Evolutionary conservation across 1,140 invertebrate genomes (phyloP).

Genomic region (Brachionus rubens): DNA sequence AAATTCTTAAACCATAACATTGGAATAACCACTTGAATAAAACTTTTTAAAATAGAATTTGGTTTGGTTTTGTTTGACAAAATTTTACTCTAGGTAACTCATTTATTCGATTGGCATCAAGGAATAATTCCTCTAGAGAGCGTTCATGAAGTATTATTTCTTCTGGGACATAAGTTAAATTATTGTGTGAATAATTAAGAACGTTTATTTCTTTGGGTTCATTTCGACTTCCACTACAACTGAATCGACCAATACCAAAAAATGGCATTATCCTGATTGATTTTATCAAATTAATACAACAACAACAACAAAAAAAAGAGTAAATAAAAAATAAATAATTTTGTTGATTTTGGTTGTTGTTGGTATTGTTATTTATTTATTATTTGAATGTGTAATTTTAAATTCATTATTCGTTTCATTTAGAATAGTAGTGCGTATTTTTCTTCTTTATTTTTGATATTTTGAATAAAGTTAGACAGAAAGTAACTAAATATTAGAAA

Average conservation of each 20-base stretch:
- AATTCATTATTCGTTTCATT: slow-evolving; percentile 24
- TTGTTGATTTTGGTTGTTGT: background rate
- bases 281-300: too few relatives aligned
- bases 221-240: slow-evolving; percentile 34
- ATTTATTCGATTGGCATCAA: slow-evolving; percentile 32
- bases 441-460: slow-evolving; percentile 40
- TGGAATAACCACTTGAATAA: slow-evolving; percentile 61
- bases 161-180: slow-evolving; percentile 46
- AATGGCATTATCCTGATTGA: slow-evolving; percentile 24
- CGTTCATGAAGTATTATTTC: slow-evolving; percentile 45
- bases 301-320: too few relatives aligned
- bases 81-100: slow-evolving; percentile 41
- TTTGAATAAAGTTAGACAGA: slow-evolving; percentile 7
- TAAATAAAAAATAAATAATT: background rate
- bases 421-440: slow-evolving; percentile 30
- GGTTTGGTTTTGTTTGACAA: background rate
- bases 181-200: slow-evolving; percentile 44
- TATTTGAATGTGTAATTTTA: slow-evolving; percentile 7
- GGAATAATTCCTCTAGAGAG: slow-evolving; percentile 35
- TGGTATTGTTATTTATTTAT: background rate
- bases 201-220: slow-evolving; percentile 43
- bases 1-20: slow-evolving; percentile 69
- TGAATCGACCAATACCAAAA: slow-evolving; percentile 43
- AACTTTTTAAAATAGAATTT: slow-evolving; percentile 15
- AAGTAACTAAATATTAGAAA: slow-evolving; percentile 21